Conservation (phyloP, 2,888 invertebrate genomes). For the Spodoptera exigua region DNA sequence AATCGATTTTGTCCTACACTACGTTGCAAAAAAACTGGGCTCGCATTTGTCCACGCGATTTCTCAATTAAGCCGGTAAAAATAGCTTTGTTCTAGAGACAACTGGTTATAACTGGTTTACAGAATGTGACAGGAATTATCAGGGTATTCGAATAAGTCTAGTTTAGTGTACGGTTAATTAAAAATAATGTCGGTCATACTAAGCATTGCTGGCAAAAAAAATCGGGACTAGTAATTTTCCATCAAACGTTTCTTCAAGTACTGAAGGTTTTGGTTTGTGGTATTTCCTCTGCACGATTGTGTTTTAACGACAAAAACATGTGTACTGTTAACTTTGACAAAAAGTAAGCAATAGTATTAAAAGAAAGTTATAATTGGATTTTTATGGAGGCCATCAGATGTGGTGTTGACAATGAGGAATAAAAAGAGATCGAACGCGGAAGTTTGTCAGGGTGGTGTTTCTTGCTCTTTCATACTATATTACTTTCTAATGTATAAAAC, state of each 20-base stretch:
- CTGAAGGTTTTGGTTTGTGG: conserved; percentile 5
- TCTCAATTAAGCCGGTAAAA: conserved; percentile 1
- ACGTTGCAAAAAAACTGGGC: neutral
- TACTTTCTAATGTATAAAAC: too few relatives aligned
- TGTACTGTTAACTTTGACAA: conserved; percentile 1
- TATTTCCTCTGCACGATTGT: conserved; percentile 12
- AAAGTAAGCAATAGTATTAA: neutral
- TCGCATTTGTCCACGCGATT: neutral
- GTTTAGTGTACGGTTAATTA: conserved; percentile 9
- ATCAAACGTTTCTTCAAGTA: conserved; percentile 3
- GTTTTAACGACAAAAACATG: conserved; percentile 2
- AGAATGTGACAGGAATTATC: neutral
- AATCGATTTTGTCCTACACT: conserved; percentile 14
- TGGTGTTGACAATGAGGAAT: too few relatives aligned
- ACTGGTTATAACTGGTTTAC: neutral
- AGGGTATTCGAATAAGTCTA: conserved; percentile 2
- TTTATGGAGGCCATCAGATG: neutral
- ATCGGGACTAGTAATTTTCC: conserved; percentile 3
- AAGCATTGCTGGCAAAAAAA: conserved; percentile 15
- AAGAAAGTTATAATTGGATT: conserved; percentile 13
- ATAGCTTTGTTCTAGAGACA: neutral
- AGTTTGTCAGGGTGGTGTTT: too few relatives aligned
- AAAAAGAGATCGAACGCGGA: too few relatives aligned
- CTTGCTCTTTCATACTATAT: too few relatives aligned
- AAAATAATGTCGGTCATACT: conserved; percentile 8